phyloP scores from a whole-genome alignment of 2,888 invertebrate species.

The Stenodera caucasica region DNA sequence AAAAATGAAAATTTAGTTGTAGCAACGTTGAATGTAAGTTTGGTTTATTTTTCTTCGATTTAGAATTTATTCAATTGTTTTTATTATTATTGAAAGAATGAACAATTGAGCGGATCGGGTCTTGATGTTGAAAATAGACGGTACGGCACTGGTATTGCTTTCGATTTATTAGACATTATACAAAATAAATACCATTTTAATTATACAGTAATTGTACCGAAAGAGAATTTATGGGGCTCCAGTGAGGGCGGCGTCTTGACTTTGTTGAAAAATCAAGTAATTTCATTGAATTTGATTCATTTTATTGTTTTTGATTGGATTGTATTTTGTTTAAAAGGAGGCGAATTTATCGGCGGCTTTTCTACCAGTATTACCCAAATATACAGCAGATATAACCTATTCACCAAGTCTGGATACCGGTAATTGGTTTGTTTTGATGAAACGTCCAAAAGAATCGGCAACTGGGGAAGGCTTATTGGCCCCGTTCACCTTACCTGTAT shows the following conservation, averaged over 20 bases:
- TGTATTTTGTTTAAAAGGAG: slow-evolving; percentile 55
- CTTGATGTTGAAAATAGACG: not conserved
- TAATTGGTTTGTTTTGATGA: slow-evolving; percentile 78
- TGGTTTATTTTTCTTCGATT: not conserved
- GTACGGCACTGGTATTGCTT: slow-evolving; percentile 70
- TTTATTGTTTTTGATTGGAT: not conserved
- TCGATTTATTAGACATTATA: slow-evolving; percentile 69
- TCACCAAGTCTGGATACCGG: slow-evolving; percentile 71
- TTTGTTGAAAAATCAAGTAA: slow-evolving; percentile 57
- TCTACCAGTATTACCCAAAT: slow-evolving; percentile 63
- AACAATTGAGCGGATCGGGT: slow-evolving; percentile 61
- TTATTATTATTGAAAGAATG: slow-evolving; percentile 58
- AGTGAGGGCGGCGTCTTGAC: slow-evolving; percentile 65
- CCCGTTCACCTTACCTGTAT: slow-evolving; percentile 68
- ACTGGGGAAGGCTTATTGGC: slow-evolving; percentile 81
- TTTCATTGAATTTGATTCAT: slow-evolving; percentile 5
- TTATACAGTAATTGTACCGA: slow-evolving; percentile 68
- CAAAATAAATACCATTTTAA: slow-evolving; percentile 72
- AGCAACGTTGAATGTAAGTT: slow-evolving; percentile 32
- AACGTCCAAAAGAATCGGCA: slow-evolving; percentile 78
- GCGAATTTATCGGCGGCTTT: slow-evolving; percentile 81
- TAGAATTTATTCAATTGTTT: not conserved
- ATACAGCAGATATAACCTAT: slow-evolving; percentile 62
- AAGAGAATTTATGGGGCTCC: slow-evolving; percentile 64
- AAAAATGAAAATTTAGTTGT: slow-evolving; percentile 35